Base-by-base conservation (phyloP, 2,113 vertebrate genomes). In the Rhinolophus ferrumequinum region DNA sequence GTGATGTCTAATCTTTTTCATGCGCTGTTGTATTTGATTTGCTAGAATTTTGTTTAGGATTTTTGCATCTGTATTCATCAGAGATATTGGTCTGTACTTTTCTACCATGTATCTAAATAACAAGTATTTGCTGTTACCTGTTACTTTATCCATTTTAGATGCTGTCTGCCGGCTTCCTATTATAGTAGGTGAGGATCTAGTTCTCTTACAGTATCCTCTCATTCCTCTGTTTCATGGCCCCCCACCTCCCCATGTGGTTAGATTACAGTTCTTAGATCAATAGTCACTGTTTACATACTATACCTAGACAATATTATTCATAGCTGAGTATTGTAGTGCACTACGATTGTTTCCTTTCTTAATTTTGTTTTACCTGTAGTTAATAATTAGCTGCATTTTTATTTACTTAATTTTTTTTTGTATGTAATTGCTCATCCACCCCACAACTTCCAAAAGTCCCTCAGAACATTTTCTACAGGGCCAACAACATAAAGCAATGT, bases 311-410 rank as follows among this genome's bases (percentile, higher is more conserved):
- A 96, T 81, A 91, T 66, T 81, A 73, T 72, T 97, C 73, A 77
- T 21, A 30, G 35, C 5, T 12, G 24, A 75, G 69, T 76, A 84
- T 0, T 73, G 58, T 15, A 26, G 60, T 12, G 22, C 33, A 12
- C 50, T 66, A 50, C 0, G 7, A 58, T 89, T 52, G 62, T 83
- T 94, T 93, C 62, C 89, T 88, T 91, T 76, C 90, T 94, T 86
- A 79, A 56, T 60, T 94, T 60, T 94, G 64, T 96, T 97, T 95
- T 70, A 94, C 56, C 69, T 93, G 44, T 64, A 85, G 85, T 93
- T 97, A 89, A 79, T 83, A 75, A 90, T 95, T 91, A 30, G 50
- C 67, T 86, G n/a, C 60, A 90, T 87, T 86, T 86, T 85, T 84
- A 89, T 88, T 95, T 70, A 28, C 47, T 94, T 58, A 14, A 35